A percentile compares a stretch with the other conserved stretches of the same genome.
Conservation (phyloP, 2,113 vertebrate genomes). For the Rynchops niger region DNA sequence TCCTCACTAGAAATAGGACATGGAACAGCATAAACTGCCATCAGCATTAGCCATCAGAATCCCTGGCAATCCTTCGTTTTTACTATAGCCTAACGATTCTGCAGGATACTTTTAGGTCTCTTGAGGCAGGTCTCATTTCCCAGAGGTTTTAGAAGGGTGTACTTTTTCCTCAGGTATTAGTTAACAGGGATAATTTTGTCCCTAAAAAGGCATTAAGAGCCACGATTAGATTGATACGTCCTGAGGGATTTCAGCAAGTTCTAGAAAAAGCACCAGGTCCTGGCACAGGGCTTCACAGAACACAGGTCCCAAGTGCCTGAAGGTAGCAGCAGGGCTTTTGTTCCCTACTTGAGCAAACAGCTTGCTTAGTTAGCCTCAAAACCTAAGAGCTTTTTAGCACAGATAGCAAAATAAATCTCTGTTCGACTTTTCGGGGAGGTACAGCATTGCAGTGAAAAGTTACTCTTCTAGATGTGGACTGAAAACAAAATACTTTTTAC, state of each 20-base stretch:
- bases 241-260: background rate
- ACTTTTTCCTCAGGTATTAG: background rate
- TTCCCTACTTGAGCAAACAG: background rate
- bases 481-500: background rate
- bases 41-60: background rate
- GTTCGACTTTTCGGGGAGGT: background rate
- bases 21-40: background rate
- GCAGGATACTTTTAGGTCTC: background rate
- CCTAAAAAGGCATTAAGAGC: background rate
- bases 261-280: background rate
- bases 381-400: background rate
- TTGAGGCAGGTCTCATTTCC: background rate
- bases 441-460: constrained; percentile 44
- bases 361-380: background rate
- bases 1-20: background rate
- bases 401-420: background rate
- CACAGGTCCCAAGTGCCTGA: background rate
- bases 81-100: background rate
- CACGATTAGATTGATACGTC: background rate
- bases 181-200: background rate
- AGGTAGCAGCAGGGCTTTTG: background rate
- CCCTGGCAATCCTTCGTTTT: background rate
- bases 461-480: background rate
- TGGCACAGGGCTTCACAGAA: background rate
- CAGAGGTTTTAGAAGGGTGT: background rate